Evolutionary conservation across 2,113 vertebrate genomes (phyloP), one percentile per base, ranked within the genome.

Genomic region (Lycocorax pyrrhopterus): DNA sequence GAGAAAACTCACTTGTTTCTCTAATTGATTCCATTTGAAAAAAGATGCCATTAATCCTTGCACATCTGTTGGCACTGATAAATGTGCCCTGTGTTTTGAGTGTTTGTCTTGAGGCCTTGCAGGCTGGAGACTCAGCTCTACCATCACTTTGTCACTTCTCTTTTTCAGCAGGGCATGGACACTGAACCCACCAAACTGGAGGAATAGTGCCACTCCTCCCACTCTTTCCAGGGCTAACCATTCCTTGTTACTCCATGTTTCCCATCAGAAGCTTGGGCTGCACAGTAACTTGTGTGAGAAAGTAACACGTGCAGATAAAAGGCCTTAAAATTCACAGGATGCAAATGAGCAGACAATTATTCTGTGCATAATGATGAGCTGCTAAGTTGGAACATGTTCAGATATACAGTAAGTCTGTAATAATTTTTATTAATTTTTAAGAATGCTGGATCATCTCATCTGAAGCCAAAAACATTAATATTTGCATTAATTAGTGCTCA

Each of bases 361-460:
- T 77, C 63, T 32, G 23, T 84, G 89, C 94, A 85, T 89, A 97
- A 96, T 72, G 71, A 96, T 3, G 21, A 95, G 93, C 67, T 95
- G 64, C 74, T 87, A 67, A 87, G 93, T 53, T 89, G 89, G 92
- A 95, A 90, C 77, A 81, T 52, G 90, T 94, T 92, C 94, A 96
- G 89, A 76, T 71, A 84, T 59, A 76, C 81, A 69, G 3, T 84
- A 94, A 94, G 80, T 72, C 80, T 84, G 53, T 52, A 92, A 94
- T 84, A 3, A 6, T 67, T 93, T 96, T 93, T 92, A 94, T 95
- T 93, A 85, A 86, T 95, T 97, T 96, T 97, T 78, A 93, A 96
- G 91, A 96, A 87, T 89, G 59, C 67, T 82, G 47, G 73, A 96
- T 97, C 94, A 91, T 92, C 85, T 94, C 69, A 63, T 84, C 82